These are phyloP conservation scores for Lottia gigantea DNA, from an alignment of 2,888 invertebrate species.

Conservation along the genomic window DNA sequence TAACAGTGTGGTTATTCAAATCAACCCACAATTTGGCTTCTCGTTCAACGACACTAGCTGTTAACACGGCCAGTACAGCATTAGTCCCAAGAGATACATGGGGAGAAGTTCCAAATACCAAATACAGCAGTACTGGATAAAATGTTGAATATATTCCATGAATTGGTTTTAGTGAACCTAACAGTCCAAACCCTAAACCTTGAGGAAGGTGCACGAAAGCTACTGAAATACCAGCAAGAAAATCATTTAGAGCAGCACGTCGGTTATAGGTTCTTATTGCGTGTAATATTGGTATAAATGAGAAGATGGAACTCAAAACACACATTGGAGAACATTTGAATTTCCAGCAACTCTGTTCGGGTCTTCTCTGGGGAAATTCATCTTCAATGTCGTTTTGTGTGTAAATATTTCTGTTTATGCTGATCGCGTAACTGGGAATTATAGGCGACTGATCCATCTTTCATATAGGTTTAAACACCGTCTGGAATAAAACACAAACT, in stretches of 20 bases:
- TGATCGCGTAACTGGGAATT: no score
- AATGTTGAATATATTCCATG: slow-evolving; percentile 56
- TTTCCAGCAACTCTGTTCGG: no score
- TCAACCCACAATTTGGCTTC: slow-evolving; percentile 24
- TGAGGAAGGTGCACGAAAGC: slow-evolving; percentile 63
- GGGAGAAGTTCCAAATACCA: slow-evolving; percentile 54
- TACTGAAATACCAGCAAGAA: slow-evolving; percentile 53
- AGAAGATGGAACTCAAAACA: slow-evolving; percentile 3
- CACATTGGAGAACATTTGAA: slow-evolving; percentile 14
- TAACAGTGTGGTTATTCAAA: slow-evolving; percentile 9
- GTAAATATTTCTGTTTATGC: no score
- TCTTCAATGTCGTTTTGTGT: no score
- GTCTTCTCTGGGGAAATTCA: no score
- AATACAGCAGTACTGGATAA: slow-evolving; percentile 53
- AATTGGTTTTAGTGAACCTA: slow-evolving; percentile 49
- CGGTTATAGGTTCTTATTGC: slow-evolving; percentile 15
- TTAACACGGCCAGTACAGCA: slow-evolving; percentile 56
- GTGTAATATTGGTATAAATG: slow-evolving; percentile 16
- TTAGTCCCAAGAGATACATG: slow-evolving; percentile 58
- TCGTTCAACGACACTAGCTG: slow-evolving; percentile 43
- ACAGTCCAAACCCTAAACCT: slow-evolving; percentile 57
- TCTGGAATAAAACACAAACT: no score
- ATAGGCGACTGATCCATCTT: no score
- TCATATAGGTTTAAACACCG: no score
- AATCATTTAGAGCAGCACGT: slow-evolving; percentile 40